phyloP scores from a whole-genome alignment of 2,113 vertebrate genomes.

The Trichomycterus rosablanca region DNA sequence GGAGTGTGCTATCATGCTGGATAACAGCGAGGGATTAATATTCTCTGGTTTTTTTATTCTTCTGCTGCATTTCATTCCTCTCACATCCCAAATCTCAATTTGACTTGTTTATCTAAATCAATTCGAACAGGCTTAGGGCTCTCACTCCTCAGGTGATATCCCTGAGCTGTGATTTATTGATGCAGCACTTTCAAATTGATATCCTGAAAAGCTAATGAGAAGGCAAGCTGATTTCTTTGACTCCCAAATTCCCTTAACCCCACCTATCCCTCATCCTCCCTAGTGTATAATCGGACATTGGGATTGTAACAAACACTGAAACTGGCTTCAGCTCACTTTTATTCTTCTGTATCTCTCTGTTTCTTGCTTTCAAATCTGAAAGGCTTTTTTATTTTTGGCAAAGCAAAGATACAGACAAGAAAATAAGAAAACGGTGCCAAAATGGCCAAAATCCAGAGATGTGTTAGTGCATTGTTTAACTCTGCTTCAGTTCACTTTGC shows the following conservation, averaged over 20 bases:
- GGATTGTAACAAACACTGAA: neutral
- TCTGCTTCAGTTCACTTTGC: too few species aligned
- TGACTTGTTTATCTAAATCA: conserved; percentile 36
- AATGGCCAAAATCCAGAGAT: neutral
- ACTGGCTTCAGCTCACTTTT: neutral
- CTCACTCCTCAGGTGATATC: conserved; percentile 35
- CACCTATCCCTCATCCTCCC: too few species aligned
- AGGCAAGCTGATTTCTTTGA: conserved; percentile 20
- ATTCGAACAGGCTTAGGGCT: conserved; percentile 31
- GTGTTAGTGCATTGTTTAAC: too few species aligned
- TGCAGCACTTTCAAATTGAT: conserved; percentile 30
- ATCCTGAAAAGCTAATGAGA: conserved; percentile 22
- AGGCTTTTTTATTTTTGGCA: neutral
- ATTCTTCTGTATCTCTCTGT: conserved; percentile 6
- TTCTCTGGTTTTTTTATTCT: conserved; percentile 2
- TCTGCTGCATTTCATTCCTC: conserved; percentile 19
- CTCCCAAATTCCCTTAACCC: too few species aligned
- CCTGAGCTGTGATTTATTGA: conserved; percentile 38
- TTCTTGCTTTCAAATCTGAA: neutral
- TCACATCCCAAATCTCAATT: conserved; percentile 24
- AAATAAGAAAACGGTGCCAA: neutral
- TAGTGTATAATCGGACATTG: neutral
- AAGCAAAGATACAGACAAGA: neutral
- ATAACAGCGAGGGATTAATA: conserved; percentile 21
- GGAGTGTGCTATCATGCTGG: conserved; percentile 10